Evolutionary conservation across 2,113 vertebrate species (phyloP).

Genomic region (Corythaixoides concolor): DNA sequence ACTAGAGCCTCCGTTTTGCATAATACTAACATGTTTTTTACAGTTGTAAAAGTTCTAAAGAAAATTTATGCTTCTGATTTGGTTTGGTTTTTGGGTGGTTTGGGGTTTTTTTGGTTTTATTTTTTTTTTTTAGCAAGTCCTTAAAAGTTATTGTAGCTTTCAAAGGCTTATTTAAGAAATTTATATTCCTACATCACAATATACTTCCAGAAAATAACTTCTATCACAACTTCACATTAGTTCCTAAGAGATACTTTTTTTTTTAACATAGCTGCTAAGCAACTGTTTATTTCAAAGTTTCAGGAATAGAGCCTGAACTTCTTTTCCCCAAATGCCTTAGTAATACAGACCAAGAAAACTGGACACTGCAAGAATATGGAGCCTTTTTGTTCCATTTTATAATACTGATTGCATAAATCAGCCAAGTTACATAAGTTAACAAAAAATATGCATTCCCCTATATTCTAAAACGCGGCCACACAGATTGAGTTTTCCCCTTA

Average conservation of each 20-base stretch:
- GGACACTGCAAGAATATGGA: background rate
- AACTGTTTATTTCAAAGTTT: background rate
- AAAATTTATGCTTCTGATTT: background rate
- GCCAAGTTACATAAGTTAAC: slow-evolving; percentile 1
- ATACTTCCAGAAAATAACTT: background rate
- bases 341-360: background rate
- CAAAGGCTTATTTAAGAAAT: background rate
- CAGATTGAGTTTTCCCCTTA: background rate
- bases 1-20: background rate
- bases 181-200: background rate
- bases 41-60: background rate
- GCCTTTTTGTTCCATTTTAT: background rate
- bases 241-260: background rate
- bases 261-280: background rate
- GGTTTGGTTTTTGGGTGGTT: background rate
- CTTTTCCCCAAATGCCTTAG: background rate
- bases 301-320: background rate
- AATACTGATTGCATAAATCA: slow-evolving; percentile 7
- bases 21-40: background rate
- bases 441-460: background rate
- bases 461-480: background rate
- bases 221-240: background rate
- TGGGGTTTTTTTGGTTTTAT: no score
- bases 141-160: background rate
- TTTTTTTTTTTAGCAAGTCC: background rate